Evolutionary conservation across 35 echinoderm and acorn worm genomes (phyloP).

Genomic region (Strongylocentrotus purpuratus): DNA sequence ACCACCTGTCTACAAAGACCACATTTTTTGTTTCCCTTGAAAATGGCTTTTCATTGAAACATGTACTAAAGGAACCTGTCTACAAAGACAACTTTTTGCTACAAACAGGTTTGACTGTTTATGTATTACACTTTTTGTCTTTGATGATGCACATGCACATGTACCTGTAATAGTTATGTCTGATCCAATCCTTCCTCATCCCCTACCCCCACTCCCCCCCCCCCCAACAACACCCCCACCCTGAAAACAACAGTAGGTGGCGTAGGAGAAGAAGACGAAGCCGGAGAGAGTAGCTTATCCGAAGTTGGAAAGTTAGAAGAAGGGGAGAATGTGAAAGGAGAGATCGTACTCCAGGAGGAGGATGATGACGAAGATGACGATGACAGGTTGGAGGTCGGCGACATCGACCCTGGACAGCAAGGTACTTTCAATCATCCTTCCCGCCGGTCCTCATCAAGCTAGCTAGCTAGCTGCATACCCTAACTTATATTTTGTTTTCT

Average conservation of each 20-base stretch:
- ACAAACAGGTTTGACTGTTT: too few relatives aligned
- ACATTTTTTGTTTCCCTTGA: too few relatives aligned
- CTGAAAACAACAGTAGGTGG: not conserved
- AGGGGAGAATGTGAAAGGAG: not conserved
- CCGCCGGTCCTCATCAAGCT: not conserved
- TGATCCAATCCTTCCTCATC: not conserved
- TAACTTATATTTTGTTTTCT: not conserved
- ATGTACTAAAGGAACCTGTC: too few relatives aligned
- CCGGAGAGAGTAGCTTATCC: conserved; percentile 16
- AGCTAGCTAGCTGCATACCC: not conserved
- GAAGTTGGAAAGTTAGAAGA: conserved; percentile 16
- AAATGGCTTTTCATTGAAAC: too few relatives aligned
- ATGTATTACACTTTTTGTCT: too few relatives aligned
- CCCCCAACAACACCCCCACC: not conserved
- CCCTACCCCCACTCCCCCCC: not conserved
- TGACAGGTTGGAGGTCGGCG: not conserved
- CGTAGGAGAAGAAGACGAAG: not conserved
- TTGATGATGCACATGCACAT: too few relatives aligned
- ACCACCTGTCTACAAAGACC: too few relatives aligned
- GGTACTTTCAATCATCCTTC: not conserved
- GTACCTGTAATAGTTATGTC: not conserved
- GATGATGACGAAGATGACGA: not conserved
- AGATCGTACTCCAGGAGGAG: conserved; percentile 30
- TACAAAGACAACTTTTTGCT: too few relatives aligned
- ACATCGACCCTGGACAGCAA: not conserved